A percentile compares a stretch with the other conserved stretches of the same genome.
Evolutionary conservation across 1,140 invertebrate species (phyloP).

Genomic region (Bactericera cockerelli): DNA sequence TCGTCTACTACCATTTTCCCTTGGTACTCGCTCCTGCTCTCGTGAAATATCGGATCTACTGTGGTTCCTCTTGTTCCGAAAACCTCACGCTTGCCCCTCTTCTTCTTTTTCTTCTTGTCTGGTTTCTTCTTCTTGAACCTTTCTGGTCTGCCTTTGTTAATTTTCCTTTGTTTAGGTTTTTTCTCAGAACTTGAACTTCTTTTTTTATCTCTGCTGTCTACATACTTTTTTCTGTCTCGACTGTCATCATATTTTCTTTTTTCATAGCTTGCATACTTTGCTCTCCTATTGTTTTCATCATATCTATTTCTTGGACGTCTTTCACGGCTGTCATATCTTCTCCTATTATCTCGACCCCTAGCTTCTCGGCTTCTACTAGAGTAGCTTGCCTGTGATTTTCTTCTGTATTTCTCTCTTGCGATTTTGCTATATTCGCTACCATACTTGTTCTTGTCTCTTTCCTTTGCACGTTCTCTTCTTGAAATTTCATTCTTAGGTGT

Average conservation of each 20-base stretch:
- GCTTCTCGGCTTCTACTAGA: not conserved
- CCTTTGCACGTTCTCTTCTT: not conserved
- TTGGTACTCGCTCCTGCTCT: conserved; percentile 3
- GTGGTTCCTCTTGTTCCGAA: not conserved
- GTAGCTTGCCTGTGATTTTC: not conserved
- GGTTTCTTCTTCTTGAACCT: too few species aligned
- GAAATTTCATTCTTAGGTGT: not conserved
- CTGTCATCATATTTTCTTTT: not conserved
- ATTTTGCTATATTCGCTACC: conserved; percentile 3
- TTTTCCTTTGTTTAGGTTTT: not conserved
- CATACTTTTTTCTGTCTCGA: not conserved
- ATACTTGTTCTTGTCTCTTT: not conserved
- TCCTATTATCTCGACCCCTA: too few species aligned
- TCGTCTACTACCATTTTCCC: not conserved
- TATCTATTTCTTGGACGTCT: not conserved
- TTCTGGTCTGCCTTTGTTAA: not conserved
- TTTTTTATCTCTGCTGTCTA: not conserved
- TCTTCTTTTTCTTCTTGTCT: conserved; percentile 3
- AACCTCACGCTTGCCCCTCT: not conserved
- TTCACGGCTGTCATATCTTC: not conserved
- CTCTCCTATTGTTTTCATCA: not conserved
- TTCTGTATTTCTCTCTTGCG: not conserved
- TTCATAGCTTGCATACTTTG: too few species aligned
- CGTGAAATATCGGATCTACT: not conserved
- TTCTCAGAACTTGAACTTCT: not conserved